A percentile compares a stretch with the other conserved stretches of the same genome.
Conservation (phyloP, 2,888 invertebrate genomes). For the Neoascia interrupta region DNA sequence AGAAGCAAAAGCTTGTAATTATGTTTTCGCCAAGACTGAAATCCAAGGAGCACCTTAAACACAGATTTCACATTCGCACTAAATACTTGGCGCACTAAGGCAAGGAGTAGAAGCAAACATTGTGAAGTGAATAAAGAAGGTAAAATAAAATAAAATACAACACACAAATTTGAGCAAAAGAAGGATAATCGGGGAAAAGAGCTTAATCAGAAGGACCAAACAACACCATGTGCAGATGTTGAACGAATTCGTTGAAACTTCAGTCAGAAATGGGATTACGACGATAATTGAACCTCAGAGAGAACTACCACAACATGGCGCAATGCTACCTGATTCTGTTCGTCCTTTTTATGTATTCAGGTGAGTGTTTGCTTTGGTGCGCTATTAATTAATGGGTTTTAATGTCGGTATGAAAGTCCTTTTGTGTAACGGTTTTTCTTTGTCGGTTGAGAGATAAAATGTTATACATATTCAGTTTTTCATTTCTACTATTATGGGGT, state of each 20-base stretch:
- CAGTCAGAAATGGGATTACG: constrained; percentile 67
- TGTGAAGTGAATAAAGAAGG: background rate
- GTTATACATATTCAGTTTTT: too few relatives aligned
- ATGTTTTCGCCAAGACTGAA: constrained; percentile 31
- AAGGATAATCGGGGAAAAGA: background rate
- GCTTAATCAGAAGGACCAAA: constrained; percentile 13
- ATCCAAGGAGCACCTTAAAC: constrained; percentile 16
- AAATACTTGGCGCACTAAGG: constrained; percentile 24
- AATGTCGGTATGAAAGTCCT: background rate
- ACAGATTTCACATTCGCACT: constrained; percentile 21
- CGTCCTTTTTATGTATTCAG: constrained; percentile 67
- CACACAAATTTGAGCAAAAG: background rate
- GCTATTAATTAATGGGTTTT: constrained; percentile 35
- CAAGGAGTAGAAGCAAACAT: too few relatives aligned
- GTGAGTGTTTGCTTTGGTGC: constrained; percentile 41
- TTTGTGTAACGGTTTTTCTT: background rate
- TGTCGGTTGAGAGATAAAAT: too few relatives aligned
- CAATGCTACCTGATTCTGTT: constrained; percentile 67
- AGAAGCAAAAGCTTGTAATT: constrained; percentile 6
- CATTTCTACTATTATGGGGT: too few relatives aligned
- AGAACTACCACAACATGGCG: constrained; percentile 66
- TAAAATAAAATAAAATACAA: background rate
- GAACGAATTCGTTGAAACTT: constrained; percentile 47
- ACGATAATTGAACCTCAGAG: constrained; percentile 63
- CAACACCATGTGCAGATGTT: constrained; percentile 62